These are phyloP conservation scores for Oscheius sp. DNA, from an alignment of 1,140 invertebrate species.

Conservation along the genomic window DNA sequence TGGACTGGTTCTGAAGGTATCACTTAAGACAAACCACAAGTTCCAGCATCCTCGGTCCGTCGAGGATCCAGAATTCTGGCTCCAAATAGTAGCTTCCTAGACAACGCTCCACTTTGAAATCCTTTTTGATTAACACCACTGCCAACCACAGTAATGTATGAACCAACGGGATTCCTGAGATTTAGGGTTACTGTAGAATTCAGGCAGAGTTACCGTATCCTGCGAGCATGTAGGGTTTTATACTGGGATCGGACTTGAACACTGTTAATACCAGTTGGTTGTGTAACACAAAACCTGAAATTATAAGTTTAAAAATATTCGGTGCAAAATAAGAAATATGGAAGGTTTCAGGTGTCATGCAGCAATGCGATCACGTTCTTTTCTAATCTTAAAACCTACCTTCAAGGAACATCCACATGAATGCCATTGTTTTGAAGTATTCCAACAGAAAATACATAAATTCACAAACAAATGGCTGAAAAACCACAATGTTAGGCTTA, in stretches of 20 bases:
- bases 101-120: slow-evolving; percentile 57
- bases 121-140: slow-evolving; percentile 54
- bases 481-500: slow-evolving; percentile 16
- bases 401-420: slow-evolving; percentile 92
- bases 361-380: no score
- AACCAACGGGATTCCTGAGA: slow-evolving; percentile 52
- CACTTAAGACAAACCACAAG: slow-evolving; percentile 46
- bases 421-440: slow-evolving; percentile 82
- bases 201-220: slow-evolving; percentile 75
- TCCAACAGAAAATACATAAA: slow-evolving; percentile 76
- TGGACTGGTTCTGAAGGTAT: background rate
- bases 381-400: no score
- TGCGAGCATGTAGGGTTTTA: slow-evolving; percentile 71
- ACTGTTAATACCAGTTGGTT: slow-evolving; percentile 77
- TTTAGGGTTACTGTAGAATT: background rate
- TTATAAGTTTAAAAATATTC: no score
- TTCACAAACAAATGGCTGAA: slow-evolving; percentile 77
- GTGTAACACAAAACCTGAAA: slow-evolving; percentile 75
- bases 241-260: slow-evolving; percentile 74
- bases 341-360: no score
- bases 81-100: slow-evolving; percentile 58
- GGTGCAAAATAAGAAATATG: no score
- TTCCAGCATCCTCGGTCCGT: slow-evolving; percentile 56
- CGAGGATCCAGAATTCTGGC: slow-evolving; percentile 60
- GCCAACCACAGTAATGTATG: slow-evolving; percentile 54